Conservation (phyloP, 2,797 vertebrate genomes). For the Gobio occitaniae region DNA sequence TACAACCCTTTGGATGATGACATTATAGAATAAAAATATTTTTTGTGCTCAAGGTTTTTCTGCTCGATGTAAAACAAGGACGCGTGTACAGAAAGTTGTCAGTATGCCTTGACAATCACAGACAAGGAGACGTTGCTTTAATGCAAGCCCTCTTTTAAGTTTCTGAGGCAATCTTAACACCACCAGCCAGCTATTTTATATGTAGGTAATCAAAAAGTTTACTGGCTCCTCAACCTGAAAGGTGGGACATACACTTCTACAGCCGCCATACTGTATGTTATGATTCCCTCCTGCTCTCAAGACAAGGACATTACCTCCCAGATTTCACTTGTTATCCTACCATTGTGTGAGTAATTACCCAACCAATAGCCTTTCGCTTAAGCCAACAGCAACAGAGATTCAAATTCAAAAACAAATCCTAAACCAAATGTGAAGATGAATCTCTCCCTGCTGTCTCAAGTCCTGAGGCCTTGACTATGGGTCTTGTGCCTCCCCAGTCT, state of each 20-base stretch:
- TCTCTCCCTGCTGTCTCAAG: conserved; percentile 44
- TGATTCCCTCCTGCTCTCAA: background rate
- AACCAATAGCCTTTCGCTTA: conserved; percentile 20
- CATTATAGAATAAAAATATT: conserved; percentile 33
- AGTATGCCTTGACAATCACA: background rate
- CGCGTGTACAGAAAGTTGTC: background rate
- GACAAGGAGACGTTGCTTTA: background rate
- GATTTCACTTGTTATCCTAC: conserved; percentile 23
- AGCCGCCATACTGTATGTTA: background rate
- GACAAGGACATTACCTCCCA: background rate
- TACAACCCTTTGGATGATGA: conserved; percentile 37
- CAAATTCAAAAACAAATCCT: conserved; percentile 43
- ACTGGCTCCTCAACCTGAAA: background rate
- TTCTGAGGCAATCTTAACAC: background rate
- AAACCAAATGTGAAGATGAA: conserved; percentile 35
- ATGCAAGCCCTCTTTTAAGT: background rate
- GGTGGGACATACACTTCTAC: background rate
- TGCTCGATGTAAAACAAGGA: conserved; percentile 21
- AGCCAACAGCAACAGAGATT: conserved; percentile 29
- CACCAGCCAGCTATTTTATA: background rate
- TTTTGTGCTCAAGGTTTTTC: conserved; percentile 16
- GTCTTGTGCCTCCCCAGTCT: conserved; percentile 58
- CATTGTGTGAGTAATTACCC: conserved; percentile 43
- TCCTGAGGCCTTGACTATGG: conserved; percentile 50
- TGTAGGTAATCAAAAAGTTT: background rate